Conservation (phyloP, 1,140 invertebrate species). For the Leptinotarsa undecemlineata region DNA sequence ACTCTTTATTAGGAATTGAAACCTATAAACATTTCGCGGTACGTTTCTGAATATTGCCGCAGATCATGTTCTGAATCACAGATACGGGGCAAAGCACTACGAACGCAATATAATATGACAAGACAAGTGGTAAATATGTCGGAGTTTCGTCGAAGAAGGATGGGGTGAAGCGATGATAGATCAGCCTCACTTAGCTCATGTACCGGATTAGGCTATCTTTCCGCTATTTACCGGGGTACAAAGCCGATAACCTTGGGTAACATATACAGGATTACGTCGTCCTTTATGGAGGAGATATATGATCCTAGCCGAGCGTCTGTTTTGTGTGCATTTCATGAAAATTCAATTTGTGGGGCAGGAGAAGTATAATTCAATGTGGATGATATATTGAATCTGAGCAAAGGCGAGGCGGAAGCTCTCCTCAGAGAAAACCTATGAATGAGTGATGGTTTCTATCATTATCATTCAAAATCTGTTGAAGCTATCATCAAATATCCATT, state of each 20-base stretch:
- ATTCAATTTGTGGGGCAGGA: constrained; percentile 3
- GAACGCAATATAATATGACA: no score
- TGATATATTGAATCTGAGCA: constrained; percentile 6
- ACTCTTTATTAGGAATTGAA: no score
- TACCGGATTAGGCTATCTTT: constrained; percentile 23
- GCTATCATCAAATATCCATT: no score
- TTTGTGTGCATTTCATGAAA: constrained; percentile 18
- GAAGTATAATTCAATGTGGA: neutral
- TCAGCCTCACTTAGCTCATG: constrained; percentile 9
- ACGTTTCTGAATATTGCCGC: no score
- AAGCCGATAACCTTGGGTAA: constrained; percentile 24
- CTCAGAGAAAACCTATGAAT: no score
- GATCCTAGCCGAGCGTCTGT: constrained; percentile 12
- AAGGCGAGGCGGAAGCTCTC: no score
- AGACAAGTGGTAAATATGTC: constrained; percentile 8
- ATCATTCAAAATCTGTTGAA: no score
- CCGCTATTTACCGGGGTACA: constrained; percentile 22
- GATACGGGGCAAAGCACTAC: no score
- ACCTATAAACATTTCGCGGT: no score
- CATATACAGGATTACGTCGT: constrained; percentile 16
- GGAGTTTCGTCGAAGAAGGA: neutral
- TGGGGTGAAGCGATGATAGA: constrained; percentile 7
- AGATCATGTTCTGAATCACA: no score
- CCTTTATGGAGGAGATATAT: constrained; percentile 14
- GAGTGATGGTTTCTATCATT: no score